phyloP scores from a whole-genome alignment of 30 jellyfish, hydroid and myxozoan species.

The Phacellophora camtschatica region DNA sequence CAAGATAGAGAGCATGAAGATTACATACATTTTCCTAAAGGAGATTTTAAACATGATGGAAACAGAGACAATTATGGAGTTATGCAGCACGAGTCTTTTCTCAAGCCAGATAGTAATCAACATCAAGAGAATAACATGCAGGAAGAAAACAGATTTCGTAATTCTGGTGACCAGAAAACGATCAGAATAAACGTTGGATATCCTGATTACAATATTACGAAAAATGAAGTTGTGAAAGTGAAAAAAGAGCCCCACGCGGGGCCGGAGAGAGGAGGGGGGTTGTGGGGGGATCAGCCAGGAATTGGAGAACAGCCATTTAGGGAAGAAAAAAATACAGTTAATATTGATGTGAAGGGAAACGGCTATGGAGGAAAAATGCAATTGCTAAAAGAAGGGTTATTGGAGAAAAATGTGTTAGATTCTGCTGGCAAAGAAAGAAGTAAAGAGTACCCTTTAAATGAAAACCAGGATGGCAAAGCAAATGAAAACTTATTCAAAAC shows the following conservation, averaged over 20 bases:
- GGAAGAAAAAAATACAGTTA: too few species aligned
- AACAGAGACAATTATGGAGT: neutral
- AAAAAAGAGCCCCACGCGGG: conserved; percentile 50
- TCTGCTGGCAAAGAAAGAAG: too few species aligned
- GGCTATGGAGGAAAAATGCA: too few species aligned
- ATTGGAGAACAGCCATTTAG: conserved; percentile 52
- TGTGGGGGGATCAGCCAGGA: conserved; percentile 67
- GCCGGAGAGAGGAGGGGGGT: conserved; percentile 73
- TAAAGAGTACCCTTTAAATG: neutral
- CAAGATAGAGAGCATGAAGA: conserved; percentile 3
- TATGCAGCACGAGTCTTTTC: neutral
- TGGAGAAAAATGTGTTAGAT: too few species aligned
- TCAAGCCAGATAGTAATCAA: neutral
- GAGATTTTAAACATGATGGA: neutral
- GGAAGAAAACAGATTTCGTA: too few species aligned
- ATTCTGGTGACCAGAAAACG: too few species aligned
- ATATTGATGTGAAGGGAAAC: too few species aligned
- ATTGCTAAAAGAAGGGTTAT: too few species aligned
- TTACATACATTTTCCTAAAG: neutral
- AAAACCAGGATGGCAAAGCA: neutral
- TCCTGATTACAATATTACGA: too few species aligned
- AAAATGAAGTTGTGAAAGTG: too few species aligned
- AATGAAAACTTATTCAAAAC: neutral
- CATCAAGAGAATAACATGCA: neutral
- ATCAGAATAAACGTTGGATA: conserved; percentile 4